A percentile compares a stretch with the other conserved stretches of the same genome.
Evolutionary conservation across 2,113 vertebrate species (phyloP).

Genomic region (Burhinus oedicnemus): DNA sequence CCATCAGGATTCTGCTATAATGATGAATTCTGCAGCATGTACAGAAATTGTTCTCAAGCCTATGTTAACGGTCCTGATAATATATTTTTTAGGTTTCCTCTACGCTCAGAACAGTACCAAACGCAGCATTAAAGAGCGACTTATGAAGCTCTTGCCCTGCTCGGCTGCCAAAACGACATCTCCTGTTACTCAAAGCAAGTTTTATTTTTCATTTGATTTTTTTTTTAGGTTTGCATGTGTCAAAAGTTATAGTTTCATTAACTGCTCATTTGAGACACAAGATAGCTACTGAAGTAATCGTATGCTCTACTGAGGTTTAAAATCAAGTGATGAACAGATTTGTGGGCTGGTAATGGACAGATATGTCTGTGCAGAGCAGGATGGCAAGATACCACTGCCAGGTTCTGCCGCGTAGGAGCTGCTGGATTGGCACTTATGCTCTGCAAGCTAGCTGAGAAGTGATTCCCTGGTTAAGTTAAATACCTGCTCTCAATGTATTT

Average conservation of each 20-base stretch:
- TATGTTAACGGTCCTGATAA: slow-evolving; percentile 72
- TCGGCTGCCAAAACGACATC: slow-evolving; percentile 87
- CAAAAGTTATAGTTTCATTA: background rate
- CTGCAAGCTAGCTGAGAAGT: background rate
- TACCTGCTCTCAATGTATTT: background rate
- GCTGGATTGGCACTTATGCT: background rate
- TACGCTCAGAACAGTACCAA: slow-evolving; percentile 86
- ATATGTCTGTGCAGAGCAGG: background rate
- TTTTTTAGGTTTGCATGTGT: slow-evolving; percentile 63
- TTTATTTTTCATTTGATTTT: slow-evolving; percentile 64
- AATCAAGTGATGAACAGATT: background rate
- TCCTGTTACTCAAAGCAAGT: slow-evolving; percentile 94
- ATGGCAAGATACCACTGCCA: background rate
- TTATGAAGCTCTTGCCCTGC: slow-evolving; percentile 92
- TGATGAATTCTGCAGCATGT: slow-evolving; percentile 23
- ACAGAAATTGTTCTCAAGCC: slow-evolving; percentile 5
- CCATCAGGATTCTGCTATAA: background rate
- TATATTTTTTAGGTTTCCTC: slow-evolving; percentile 91
- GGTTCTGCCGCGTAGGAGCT: background rate
- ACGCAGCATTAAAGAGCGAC: slow-evolving; percentile 89
- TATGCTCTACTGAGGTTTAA: background rate
- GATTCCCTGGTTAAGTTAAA: background rate
- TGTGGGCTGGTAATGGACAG: background rate
- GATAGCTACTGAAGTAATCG: background rate
- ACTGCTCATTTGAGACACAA: background rate